Percentiles rank a stretch among this genome's conserved stretches.
phyloP scores from a whole-genome alignment of 2,797 vertebrate genomes.

The Nannoperca obscura region DNA sequence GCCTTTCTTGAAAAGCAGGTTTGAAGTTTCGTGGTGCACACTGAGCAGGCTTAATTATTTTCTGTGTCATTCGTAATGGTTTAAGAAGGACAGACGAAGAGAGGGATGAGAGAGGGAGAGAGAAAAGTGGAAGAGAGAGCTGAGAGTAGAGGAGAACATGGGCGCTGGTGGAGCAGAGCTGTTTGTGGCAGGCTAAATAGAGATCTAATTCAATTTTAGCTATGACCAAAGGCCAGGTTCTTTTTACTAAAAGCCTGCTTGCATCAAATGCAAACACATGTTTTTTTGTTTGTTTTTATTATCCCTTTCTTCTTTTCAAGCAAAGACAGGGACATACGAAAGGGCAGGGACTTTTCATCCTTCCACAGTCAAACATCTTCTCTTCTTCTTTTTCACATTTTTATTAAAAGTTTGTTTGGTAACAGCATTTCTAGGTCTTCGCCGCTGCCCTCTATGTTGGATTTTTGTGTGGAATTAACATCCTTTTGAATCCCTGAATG shows the following conservation, averaged over 20 bases:
- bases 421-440: constrained; percentile 29
- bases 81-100: constrained; percentile 46
- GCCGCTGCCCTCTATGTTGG: constrained; percentile 8
- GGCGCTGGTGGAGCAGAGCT: constrained; percentile 27
- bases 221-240: constrained; percentile 61
- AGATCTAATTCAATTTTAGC: constrained; percentile 73
- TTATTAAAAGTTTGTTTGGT: constrained; percentile 43
- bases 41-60: constrained; percentile 65
- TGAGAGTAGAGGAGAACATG: constrained; percentile 35
- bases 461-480: constrained; percentile 45
- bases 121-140: constrained; percentile 9
- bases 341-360: constrained; percentile 25
- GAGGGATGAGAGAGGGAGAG: constrained; percentile 24
- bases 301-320: constrained; percentile 44
- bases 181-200: constrained; percentile 59
- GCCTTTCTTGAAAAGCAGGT: constrained; percentile 62
- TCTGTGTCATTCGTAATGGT: constrained; percentile 64
- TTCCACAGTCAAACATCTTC: neutral
- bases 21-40: constrained; percentile 55
- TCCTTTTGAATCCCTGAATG: constrained; percentile 62
- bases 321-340: constrained; percentile 22
- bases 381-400: constrained; percentile 23
- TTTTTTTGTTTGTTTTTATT: constrained; percentile 34
- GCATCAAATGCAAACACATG: constrained; percentile 60
- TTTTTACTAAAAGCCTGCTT: constrained; percentile 55